Percentiles rank a stretch among this genome's conserved stretches.
These are phyloP conservation scores for Piprites chloris DNA, from an alignment of 2,113 vertebrate genomes.

Conservation along the genomic window DNA sequence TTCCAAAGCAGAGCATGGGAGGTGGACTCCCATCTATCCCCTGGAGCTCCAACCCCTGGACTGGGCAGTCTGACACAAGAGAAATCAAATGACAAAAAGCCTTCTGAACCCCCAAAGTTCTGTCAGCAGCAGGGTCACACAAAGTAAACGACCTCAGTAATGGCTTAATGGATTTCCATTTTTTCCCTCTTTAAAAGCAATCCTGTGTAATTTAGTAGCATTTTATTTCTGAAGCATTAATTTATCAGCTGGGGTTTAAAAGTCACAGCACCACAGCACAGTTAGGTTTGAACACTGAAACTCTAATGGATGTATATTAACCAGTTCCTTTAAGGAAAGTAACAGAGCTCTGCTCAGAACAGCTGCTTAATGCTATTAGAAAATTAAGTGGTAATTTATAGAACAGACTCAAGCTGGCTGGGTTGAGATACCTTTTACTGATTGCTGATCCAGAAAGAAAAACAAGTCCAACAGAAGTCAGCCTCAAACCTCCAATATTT, in stretches of 20 bases:
- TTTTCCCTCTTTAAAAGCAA: slow-evolving; percentile 8
- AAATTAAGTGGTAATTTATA: slow-evolving; percentile 45
- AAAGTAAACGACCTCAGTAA: background rate
- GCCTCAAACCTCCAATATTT: background rate
- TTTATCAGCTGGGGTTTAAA: background rate
- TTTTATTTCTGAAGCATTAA: background rate
- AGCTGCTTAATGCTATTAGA: slow-evolving; percentile 27
- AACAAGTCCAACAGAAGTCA: background rate
- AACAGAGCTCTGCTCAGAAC: background rate
- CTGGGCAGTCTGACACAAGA: background rate
- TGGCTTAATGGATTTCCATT: background rate
- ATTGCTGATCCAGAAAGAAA: background rate
- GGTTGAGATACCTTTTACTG: background rate
- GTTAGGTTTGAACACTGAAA: background rate
- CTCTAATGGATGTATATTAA: background rate
- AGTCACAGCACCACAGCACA: background rate
- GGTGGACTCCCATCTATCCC: background rate
- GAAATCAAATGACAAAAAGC: background rate
- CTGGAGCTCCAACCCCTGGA: background rate
- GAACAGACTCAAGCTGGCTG: background rate
- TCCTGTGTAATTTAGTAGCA: background rate
- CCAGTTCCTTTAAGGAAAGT: background rate
- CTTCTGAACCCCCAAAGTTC: background rate
- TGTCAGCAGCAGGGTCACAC: background rate
- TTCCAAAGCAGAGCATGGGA: background rate